phyloP scores from a whole-genome alignment of 2,888 invertebrate genomes.

The Ophraella communa region DNA sequence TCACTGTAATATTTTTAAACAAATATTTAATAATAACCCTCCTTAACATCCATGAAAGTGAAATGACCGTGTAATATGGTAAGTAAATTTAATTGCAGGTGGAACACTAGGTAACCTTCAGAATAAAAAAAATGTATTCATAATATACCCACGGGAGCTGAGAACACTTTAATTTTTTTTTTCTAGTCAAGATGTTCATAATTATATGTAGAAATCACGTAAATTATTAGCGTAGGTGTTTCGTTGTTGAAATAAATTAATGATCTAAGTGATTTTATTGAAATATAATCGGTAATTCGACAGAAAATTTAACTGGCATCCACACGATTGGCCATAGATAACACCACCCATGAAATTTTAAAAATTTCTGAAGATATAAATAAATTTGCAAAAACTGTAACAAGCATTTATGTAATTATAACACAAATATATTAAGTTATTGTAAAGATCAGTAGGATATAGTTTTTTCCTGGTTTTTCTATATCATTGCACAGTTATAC shows the following conservation, averaged over 20 bases:
- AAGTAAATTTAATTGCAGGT: slow-evolving; percentile 8
- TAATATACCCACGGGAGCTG: slow-evolving; percentile 2
- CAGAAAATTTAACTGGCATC: too few species aligned
- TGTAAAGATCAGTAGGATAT: too few species aligned
- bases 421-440: too few species aligned
- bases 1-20: too few species aligned
- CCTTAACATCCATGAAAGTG: slow-evolving; percentile 7
- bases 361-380: too few species aligned
- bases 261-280: not conserved
- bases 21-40: not conserved
- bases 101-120: slow-evolving; percentile 11
- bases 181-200: not conserved
- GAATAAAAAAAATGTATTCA: not conserved
- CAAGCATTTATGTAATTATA: too few species aligned
- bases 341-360: too few species aligned
- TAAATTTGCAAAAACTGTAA: too few species aligned
- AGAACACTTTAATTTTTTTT: not conserved
- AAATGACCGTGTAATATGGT: slow-evolving; percentile 6
- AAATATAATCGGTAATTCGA: too few species aligned
- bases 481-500: too few species aligned
- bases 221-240: not conserved
- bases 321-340: too few species aligned
- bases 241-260: not conserved
- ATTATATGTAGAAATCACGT: not conserved
- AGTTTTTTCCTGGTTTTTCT: too few species aligned